phyloP scores from a whole-genome alignment of 2,797 vertebrate genomes.

The Masticophis lateralis region DNA sequence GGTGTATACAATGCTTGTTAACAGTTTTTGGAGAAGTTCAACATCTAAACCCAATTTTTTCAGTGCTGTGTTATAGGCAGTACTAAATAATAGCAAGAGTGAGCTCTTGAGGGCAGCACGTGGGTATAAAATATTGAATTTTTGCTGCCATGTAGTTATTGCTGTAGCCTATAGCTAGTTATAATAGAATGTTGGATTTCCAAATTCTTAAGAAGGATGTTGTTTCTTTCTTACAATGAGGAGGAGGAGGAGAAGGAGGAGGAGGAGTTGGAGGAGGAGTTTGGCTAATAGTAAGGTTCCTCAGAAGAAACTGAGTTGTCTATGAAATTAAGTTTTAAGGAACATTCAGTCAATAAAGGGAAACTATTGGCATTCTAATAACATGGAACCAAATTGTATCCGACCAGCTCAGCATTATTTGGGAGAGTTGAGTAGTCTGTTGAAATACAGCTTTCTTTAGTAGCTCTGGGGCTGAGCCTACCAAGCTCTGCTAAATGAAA shows the following conservation, averaged over 20 bases:
- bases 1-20: neutral
- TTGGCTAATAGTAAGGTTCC: neutral
- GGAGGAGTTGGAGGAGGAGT: neutral
- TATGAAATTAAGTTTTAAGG: neutral
- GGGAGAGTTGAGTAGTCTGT: neutral
- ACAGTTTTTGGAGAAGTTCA: neutral
- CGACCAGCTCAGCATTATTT: neutral
- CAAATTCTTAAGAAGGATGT: neutral
- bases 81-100: neutral
- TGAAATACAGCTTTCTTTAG: neutral
- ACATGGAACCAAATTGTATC: neutral
- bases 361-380: neutral
- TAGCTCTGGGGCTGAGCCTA: neutral
- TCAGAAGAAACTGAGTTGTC: neutral
- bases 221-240: neutral
- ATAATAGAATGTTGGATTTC: neutral
- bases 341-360: neutral
- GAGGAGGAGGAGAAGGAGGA: rapidly evolving
- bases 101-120: neutral
- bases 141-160: neutral
- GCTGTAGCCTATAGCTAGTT: neutral
- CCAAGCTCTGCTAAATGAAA: neutral
- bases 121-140: neutral
- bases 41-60: neutral
- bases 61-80: neutral